phyloP scores from a whole-genome alignment of 1,140 invertebrate species.

The Lordiphosa stackelbergi region DNA sequence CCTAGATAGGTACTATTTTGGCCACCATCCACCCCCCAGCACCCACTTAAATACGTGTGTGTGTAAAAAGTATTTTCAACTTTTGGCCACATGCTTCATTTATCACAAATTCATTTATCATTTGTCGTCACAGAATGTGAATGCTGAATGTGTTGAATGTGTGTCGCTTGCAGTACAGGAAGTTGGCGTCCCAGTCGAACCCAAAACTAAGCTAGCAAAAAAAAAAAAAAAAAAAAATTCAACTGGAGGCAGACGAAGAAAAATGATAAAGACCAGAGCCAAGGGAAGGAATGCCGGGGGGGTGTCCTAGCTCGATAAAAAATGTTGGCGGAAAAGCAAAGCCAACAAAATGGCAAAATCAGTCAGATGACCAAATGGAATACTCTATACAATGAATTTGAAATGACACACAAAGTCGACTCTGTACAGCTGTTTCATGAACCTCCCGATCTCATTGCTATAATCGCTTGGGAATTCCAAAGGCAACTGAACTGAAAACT shows the following conservation, averaged over 20 bases:
- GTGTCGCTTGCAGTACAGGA: constrained; percentile 35
- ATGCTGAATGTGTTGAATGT: constrained; percentile 26
- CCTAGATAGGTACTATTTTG: neutral
- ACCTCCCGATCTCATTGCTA: no score
- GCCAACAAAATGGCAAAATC: no score
- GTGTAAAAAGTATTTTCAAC: constrained; percentile 73
- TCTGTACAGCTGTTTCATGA: no score
- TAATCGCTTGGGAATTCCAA: no score
- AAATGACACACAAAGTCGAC: no score
- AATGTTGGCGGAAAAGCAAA: no score
- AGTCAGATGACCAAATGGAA: no score
- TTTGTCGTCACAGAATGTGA: constrained; percentile 31
- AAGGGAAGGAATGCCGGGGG: no score
- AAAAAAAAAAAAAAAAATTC: constrained; percentile 15
- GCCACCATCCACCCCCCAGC: neutral
- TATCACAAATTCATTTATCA: constrained; percentile 56
- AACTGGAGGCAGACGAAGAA: constrained; percentile 36
- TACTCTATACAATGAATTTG: no score
- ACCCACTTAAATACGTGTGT: neutral
- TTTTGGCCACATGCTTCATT: constrained; percentile 75
- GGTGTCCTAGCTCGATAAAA: no score
- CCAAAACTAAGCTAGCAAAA: constrained; percentile 33
- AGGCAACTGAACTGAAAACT: no score
- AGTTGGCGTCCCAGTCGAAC: constrained; percentile 33
- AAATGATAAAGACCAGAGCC: constrained; percentile 30